Base-by-base conservation (phyloP, 2,888 invertebrate species). In the Adelphocoris suturalis region DNA sequence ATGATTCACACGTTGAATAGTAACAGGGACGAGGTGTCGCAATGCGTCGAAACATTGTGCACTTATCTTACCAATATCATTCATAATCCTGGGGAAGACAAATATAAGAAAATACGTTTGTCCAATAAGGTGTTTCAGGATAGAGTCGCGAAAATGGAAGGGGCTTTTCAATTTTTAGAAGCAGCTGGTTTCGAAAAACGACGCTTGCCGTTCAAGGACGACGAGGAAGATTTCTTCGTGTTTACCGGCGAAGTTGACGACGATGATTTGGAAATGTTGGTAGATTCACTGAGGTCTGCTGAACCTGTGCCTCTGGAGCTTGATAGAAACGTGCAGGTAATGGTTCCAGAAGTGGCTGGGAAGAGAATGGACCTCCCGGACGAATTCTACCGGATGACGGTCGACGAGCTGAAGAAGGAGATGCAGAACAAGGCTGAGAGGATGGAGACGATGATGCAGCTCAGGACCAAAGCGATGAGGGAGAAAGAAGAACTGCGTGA, bases 391-490 rank as follows among this genome's bases (percentile, higher is more conserved):
- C 95, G 96, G 1, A 94, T 98, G 23, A 94, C 96, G 0, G 94
- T 96, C 0, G 97, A 97, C 91, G 99, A 99, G 93, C 93, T 99
- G 14, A 97, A 97, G 93, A 95, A 95, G 91, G 98, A 98, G 93
- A 96, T 97, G 91, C 96, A 96, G 92, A 92, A 96, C n/a, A 47
- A 80, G 55, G 93, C 95, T 19, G 97, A 98, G 93, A 95, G 96
- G 0, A 95, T 97, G 57, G 98, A 98, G 93, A 96, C 95, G 92
- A 95, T 96, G 92, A 96, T 97, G 93, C 96, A 97, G 94, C 94
- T 99, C 11, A 95, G 98, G 92, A 99, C 99, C 0, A 98, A 98
- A 93, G 98, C 98, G 3, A 99, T 99, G 98, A 94, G 98, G 28
- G 98, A 99, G 93, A 96, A 97, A 91, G 98, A 99, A 91, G 97